phyloP scores from a whole-genome alignment of 2,113 vertebrate species.

The Anser brachyrhynchus region DNA sequence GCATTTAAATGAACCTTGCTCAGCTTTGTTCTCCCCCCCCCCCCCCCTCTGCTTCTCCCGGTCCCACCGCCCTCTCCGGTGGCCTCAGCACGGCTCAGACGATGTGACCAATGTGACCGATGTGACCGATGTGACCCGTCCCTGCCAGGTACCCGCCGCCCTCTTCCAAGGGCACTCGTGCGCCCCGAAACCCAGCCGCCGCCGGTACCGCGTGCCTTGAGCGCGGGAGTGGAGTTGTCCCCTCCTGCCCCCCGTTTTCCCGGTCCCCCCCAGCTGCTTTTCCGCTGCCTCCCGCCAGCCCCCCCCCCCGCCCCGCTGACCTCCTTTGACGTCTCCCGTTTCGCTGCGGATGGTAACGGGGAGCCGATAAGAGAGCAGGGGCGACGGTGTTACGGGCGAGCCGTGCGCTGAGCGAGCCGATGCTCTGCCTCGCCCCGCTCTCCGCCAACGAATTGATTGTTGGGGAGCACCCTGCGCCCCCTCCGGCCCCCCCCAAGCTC shows the following conservation, averaged over 20 bases:
- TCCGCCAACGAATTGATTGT: background rate
- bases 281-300: background rate
- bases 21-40: background rate
- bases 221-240: background rate
- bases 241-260: background rate
- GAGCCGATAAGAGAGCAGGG: slow-evolving; percentile 24
- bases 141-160: background rate
- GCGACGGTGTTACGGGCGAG: background rate
- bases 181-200: background rate
- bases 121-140: too few relatives aligned
- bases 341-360: background rate
- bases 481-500: background rate
- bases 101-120: too few relatives aligned
- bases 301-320: background rate
- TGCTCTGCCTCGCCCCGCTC: background rate
- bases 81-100: background rate
- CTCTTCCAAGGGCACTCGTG: background rate
- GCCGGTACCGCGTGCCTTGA: background rate
- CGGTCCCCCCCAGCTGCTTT: background rate
- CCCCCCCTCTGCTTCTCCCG: background rate
- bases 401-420: background rate
- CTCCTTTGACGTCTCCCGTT: slow-evolving; percentile 22
- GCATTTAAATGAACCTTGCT: background rate
- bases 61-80: background rate
- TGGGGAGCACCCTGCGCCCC: background rate